Evolutionary conservation across 2,113 vertebrate species (phyloP).

Genomic region (Lota lota): DNA sequence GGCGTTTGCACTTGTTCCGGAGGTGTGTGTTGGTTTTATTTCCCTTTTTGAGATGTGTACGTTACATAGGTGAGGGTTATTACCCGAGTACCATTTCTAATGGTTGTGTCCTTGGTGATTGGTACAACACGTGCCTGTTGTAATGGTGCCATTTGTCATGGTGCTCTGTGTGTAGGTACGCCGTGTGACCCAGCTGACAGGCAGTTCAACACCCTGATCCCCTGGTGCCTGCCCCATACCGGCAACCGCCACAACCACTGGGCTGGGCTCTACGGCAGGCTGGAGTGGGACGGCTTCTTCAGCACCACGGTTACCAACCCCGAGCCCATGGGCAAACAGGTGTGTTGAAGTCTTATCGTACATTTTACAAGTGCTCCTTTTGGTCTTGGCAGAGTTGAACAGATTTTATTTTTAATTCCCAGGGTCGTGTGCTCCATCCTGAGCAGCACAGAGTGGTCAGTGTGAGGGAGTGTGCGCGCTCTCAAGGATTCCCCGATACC

Average conservation of each 20-base stretch:
- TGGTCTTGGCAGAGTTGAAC: background rate
- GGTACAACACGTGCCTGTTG: background rate
- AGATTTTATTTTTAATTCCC: background rate
- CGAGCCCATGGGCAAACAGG: slow-evolving; percentile 98
- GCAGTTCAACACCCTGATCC: slow-evolving; percentile 95
- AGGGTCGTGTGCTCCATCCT: slow-evolving; percentile 91
- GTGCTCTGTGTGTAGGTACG: slow-evolving; percentile 62
- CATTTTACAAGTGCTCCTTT: background rate
- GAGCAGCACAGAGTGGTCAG: slow-evolving; percentile 97
- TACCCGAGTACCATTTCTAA: background rate
- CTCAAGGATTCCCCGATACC: slow-evolving; percentile 94
- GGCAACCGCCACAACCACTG: slow-evolving; percentile 97
- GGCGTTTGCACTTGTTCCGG: slow-evolving; percentile 90
- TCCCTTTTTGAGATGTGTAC: too few species aligned
- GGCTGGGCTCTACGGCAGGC: slow-evolving; percentile 90
- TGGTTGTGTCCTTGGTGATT: background rate
- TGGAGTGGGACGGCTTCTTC: slow-evolving; percentile 98
- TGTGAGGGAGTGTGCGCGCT: slow-evolving; percentile 90
- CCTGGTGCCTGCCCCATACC: slow-evolving; percentile 96
- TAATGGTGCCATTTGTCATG: background rate
- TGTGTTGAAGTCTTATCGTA: slow-evolving; percentile 35
- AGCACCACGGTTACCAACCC: slow-evolving; percentile 97
- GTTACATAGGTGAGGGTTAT: too few species aligned
- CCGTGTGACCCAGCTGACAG: slow-evolving; percentile 86
- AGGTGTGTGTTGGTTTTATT: slow-evolving; percentile 63